phyloP scores from a whole-genome alignment of 2,797 vertebrate species.

The Ctenosaura bakeri region DNA sequence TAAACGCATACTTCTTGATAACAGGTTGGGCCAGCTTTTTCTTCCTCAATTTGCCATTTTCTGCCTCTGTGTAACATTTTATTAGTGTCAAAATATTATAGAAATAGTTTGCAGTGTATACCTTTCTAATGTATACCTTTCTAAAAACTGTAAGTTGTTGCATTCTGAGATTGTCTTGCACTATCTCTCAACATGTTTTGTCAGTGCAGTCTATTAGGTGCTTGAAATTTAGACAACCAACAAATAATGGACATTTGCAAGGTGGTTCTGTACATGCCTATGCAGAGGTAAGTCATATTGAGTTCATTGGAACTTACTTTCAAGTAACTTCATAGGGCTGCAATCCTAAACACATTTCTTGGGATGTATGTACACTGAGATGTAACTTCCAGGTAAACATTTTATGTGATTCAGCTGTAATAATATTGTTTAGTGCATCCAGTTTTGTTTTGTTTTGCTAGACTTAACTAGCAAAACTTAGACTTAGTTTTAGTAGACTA shows the following conservation, averaged over 20 bases:
- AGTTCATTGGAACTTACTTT: not conserved
- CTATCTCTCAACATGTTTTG: not conserved
- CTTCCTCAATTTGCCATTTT: slow-evolving; percentile 4
- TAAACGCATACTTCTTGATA: slow-evolving; percentile 93
- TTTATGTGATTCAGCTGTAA: not conserved
- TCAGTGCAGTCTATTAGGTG: not conserved
- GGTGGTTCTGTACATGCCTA: not conserved
- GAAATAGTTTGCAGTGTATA: not conserved
- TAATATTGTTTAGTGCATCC: not conserved
- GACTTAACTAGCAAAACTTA: not conserved
- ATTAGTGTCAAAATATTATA: not conserved
- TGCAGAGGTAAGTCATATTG: not conserved
- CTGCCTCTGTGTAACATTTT: slow-evolving; percentile 28
- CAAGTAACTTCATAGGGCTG: not conserved
- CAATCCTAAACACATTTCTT: not conserved
- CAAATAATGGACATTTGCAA: not conserved
- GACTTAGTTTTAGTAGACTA: not conserved
- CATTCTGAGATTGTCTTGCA: not conserved
- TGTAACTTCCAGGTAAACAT: not conserved
- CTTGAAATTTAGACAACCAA: not conserved
- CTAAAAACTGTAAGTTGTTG: not conserved
- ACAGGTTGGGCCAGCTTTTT: slow-evolving; percentile 83
- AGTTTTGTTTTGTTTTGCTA: not conserved
- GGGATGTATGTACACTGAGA: not conserved
- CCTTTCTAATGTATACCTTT: not conserved